Evolutionary conservation across 2,888 invertebrate species (phyloP), one percentile per base, ranked within the genome.

Genomic region (Spicauda simplicius): DNA sequence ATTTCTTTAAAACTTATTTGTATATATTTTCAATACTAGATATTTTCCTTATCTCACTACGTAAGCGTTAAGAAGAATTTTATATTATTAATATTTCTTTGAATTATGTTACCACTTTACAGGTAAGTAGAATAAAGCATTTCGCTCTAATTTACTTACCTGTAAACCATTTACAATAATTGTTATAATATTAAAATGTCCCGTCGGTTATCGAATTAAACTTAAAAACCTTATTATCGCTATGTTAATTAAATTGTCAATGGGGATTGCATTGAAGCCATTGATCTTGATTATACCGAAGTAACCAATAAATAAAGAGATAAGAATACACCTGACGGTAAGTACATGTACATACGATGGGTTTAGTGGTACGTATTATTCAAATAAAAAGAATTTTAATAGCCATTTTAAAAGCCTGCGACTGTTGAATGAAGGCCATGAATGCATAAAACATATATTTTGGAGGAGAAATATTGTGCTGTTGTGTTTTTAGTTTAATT

Each of bases 301-400:
- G 54, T 20, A 45, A 30, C 59, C 45, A 65, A 65, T 65, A 65
- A 65, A 65, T 65, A 65, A 64, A 58, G 18, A 19, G 65, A 65
- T 59, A 65, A 65, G 59, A 65, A 65, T 59, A 54, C 65, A 65
- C 65, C 65, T 65, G 65, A 65, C 53, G 53, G n/a, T 59, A 65
- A 45, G 59, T 65, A 65, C 59, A 5, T n/a, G 41, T 45, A 45
- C n/a, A n/a, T 45, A 45, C 45, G 10, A 41, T 41, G 7, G 5
- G 45, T 59, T 65, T 65, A 19, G 59, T 59, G 58, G 64, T 59
- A 59, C 18, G 58, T 53, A 48, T 50, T 54, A 65, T 59, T 45
- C 45, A 41, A 65, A 65, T 54, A 54, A 59, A 65, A 64, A 25
- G 53, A 55, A 55, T 30, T 30, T 59, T 65, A 59, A 65, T 65